Evolutionary conservation across 2,113 vertebrate genomes (phyloP).

Genomic region (Sylvia atricapilla): DNA sequence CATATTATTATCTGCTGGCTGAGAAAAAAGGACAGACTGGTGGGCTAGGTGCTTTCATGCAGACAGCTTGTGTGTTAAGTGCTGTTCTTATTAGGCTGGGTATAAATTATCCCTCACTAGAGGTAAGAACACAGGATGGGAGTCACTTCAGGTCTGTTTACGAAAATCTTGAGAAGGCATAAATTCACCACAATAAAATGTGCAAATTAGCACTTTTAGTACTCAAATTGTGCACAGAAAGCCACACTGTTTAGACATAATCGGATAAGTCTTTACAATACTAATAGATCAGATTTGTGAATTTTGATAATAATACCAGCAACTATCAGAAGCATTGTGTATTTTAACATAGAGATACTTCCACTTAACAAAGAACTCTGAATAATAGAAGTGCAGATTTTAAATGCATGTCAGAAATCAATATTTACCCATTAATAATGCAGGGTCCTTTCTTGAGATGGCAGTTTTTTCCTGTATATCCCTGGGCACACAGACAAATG

Average conservation of each 20-base stretch:
- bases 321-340: neutral
- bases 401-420: neutral
- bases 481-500: slow-evolving; percentile 82
- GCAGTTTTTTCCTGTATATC: slow-evolving; percentile 82
- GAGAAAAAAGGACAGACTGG: neutral
- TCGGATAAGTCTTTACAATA: neutral
- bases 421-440: slow-evolving; percentile 80
- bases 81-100: neutral
- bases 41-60: neutral
- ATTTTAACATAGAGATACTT: neutral
- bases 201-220: neutral
- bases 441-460: slow-evolving; percentile 80
- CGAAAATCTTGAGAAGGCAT: neutral
- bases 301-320: neutral
- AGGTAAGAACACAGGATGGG: neutral
- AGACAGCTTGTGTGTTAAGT: neutral
- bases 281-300: neutral
- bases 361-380: neutral
- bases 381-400: neutral
- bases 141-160: neutral
- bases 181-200: neutral
- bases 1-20: neutral
- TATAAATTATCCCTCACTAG: neutral
- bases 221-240: neutral
- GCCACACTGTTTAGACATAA: neutral